Evolutionary conservation across 2,888 invertebrate species (phyloP), one percentile per base, ranked within the genome.

Genomic region (Arctia plantaginis): DNA sequence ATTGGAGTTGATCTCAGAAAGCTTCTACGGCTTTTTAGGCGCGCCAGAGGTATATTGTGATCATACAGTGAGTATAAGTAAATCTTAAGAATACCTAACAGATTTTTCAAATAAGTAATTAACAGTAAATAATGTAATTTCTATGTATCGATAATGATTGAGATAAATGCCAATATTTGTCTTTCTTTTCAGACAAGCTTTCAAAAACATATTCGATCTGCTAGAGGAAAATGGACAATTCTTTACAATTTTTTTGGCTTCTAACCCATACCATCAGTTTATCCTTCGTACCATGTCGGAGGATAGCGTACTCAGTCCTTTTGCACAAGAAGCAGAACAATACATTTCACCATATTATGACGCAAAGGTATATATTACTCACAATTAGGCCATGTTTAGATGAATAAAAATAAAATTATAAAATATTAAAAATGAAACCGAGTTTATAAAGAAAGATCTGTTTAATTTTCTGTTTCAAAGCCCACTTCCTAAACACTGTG

Each of bases 121-220:
- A 13, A 59, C 3, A 13, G 10, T 55, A 10, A n/a, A n/a, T 4
- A 10, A 51, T n/a, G 8, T 55, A 2, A 55, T 7, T n/a, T 1
- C n/a, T 55, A n/a, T 59, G 13, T 59, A 13, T 59, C 27, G 27
- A 13, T 59, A 23, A 8, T 51, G 1, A 59, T 59, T n/a, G 4
- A 59, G n/a, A 27, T 13, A 59, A 27, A 27, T 27, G 13, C 6
- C 13, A 69, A 12, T 30, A 27, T 20, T 33, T 67, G 15, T 44
- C 30, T 67, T 67, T 44, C 3, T 59, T 70, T 70, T 18, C 69
- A 70, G 69, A 62, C 27, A 41, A 41, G 62, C 12, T 59, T 70
- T 70, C 20, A n/a, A 70, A 15, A 70, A 70, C 27, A 67, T 59
- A n/a, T 55, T 67, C 51, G 69, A 44, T 39, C 64, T 33, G n/a